A percentile compares a stretch with the other conserved stretches of the same genome.
Conservation (phyloP, 23 tunicate species). For the Halocynthia aurantium region DNA sequence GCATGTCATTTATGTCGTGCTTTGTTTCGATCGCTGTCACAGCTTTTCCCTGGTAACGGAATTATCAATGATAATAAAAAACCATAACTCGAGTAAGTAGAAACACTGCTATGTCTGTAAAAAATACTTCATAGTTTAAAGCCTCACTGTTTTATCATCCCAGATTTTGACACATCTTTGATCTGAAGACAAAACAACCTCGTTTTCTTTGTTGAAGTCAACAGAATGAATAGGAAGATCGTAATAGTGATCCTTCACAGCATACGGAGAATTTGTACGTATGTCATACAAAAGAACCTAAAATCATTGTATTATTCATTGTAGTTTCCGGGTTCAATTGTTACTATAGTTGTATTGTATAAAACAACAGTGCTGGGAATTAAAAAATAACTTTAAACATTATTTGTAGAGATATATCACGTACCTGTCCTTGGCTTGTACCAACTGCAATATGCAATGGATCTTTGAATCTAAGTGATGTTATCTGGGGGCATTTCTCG, state of each 20-base stretch:
- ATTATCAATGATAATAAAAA: neutral
- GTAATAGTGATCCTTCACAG: constrained; percentile 73
- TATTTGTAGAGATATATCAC: neutral
- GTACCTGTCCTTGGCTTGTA: constrained; percentile 72
- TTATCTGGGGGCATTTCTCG: constrained; percentile 16
- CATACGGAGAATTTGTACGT: constrained; percentile 50
- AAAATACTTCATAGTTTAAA: neutral
- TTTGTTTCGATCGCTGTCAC: constrained; percentile 81
- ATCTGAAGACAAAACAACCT: constrained; percentile 68
- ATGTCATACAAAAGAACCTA: constrained; percentile 82
- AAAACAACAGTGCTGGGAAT: too few relatives aligned
- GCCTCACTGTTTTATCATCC: constrained; percentile 57
- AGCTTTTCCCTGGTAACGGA: constrained; percentile 45
- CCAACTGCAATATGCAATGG: constrained; percentile 59
- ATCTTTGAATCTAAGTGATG: constrained; percentile 45
- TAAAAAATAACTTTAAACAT: too few relatives aligned
- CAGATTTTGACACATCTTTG: constrained; percentile 72
- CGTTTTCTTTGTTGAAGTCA: constrained; percentile 51
- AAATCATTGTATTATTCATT: too few relatives aligned
- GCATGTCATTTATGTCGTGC: constrained; percentile 56
- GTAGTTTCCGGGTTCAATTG: too few relatives aligned
- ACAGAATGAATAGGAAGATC: constrained; percentile 86
- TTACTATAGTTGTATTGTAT: too few relatives aligned
- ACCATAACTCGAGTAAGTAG: too few relatives aligned
- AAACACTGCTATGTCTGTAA: too few relatives aligned